phyloP scores from a whole-genome alignment of 1,140 invertebrate species.

The Drosophila tani region DNA sequence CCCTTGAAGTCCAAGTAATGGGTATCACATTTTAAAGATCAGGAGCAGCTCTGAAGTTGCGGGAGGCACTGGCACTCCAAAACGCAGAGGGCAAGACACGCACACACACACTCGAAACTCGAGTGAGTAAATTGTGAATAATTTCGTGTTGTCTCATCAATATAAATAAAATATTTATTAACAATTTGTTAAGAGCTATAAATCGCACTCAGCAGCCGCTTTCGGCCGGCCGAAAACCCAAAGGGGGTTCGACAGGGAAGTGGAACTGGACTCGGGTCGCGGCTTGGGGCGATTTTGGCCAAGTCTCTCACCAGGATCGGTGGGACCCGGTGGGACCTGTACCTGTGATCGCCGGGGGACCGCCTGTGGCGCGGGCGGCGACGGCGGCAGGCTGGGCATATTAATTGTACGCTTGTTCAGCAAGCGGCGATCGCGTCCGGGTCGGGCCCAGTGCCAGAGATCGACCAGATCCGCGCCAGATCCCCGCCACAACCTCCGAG shows the following conservation, averaged over 20 bases:
- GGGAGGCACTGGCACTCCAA: slow-evolving; percentile 26
- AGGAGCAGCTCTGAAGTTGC: slow-evolving; percentile 41
- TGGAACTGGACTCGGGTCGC: slow-evolving; percentile 20
- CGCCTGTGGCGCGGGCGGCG: slow-evolving; percentile 72
- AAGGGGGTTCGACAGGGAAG: slow-evolving; percentile 10
- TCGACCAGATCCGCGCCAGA: slow-evolving; percentile 13
- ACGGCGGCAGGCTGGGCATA: slow-evolving; percentile 73
- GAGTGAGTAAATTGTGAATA: slow-evolving; percentile 72
- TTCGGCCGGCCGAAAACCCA: slow-evolving; percentile 19
- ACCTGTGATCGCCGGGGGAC: slow-evolving; percentile 41
- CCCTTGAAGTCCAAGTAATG: not conserved
- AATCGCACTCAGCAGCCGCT: slow-evolving; percentile 70
- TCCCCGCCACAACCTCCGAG: slow-evolving; percentile 8
- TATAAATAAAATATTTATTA: slow-evolving; percentile 84
- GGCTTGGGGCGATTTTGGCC: slow-evolving; percentile 19
- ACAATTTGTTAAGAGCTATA: slow-evolving; percentile 81
- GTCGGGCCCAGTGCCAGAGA: slow-evolving; percentile 38
- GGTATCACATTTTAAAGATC: slow-evolving; percentile 35
- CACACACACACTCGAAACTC: slow-evolving; percentile 19
- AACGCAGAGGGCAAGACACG: slow-evolving; percentile 10
- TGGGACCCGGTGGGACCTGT: slow-evolving; percentile 32
- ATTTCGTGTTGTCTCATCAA: slow-evolving; percentile 80
- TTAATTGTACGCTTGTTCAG: slow-evolving; percentile 80
- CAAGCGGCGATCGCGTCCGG: slow-evolving; percentile 52
- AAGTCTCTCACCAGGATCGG: slow-evolving; percentile 54